Base-by-base conservation (phyloP, 2,797 vertebrate species). In the Amphiprion clarkii region DNA sequence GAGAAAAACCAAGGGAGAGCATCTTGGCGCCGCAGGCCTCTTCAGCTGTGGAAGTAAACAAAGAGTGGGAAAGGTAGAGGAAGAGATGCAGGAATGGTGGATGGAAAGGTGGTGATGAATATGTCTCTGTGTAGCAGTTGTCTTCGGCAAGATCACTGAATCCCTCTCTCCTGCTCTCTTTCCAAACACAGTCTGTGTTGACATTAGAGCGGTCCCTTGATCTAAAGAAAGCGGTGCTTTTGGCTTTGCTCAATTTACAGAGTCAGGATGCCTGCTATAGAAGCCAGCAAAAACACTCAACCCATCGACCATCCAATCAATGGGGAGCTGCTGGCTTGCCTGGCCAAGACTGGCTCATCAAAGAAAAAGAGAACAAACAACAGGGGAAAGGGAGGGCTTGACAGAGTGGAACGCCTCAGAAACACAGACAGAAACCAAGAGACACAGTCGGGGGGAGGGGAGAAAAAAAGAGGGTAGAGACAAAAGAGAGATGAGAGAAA, bases 301-400 rank as follows among this genome's bases (percentile, higher is more conserved):
- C 90, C 82, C 88, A 93, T 93, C 89, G 88, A 93, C 90, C 84
- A 73, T 58, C 88, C 88, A 92, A 93, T 93, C 93, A 91, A 90
- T 89, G 81, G 82, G 76, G 85, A 91, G 88, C 89, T 86, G 90
- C 84, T 51, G 78, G 89, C 86, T 78, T 68, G 82, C 88, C 79
- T 80, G 78, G 83, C 79, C 59, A 59, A 86, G 80, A 79, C 81
- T 74, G 74, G 83, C 86, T 92, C 88, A 93, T 93, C 89, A 92
- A 89, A 92, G 89, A 80, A 73, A 79, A 83, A 83, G 83, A 89
- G 84, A 90, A 89, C 84, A 91, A 92, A 91, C 85, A 89, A 87
- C 84, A 73, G 78, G 85, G 85, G 61, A 79, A 83, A 79, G 82
- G 82, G 76, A 83, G 84, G 85, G 84, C 75, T 88, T 87, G 89